A percentile compares a stretch with the other conserved stretches of the same genome.
phyloP scores from a whole-genome alignment of 1,140 invertebrate species.

The Anadara kagoshimensis region DNA sequence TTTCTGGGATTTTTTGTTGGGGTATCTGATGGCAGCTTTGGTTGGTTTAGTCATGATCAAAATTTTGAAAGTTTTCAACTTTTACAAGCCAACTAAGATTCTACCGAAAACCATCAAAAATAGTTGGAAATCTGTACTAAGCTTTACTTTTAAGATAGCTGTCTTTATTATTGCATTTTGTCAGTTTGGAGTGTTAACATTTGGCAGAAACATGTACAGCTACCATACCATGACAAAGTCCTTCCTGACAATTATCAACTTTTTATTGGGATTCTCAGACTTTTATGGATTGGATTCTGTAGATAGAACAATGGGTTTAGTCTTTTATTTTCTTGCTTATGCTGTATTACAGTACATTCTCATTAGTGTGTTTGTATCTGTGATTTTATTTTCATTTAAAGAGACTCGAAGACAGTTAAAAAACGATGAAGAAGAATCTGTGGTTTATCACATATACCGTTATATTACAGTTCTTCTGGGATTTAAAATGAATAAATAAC shows the following conservation, averaged over 20 bases:
- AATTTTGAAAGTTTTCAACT: slow-evolving; percentile 49
- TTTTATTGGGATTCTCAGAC: slow-evolving; percentile 48
- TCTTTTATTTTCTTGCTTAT: slow-evolving; percentile 35
- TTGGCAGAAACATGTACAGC: slow-evolving; percentile 37
- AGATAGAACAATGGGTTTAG: slow-evolving; percentile 40
- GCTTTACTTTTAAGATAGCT: slow-evolving; percentile 34
- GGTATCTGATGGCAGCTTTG: slow-evolving; percentile 48
- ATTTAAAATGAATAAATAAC: too few species aligned
- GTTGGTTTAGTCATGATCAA: slow-evolving; percentile 51
- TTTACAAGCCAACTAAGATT: slow-evolving; percentile 46
- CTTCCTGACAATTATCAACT: slow-evolving; percentile 45
- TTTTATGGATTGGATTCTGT: slow-evolving; percentile 32
- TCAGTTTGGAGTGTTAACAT: slow-evolving; percentile 37
- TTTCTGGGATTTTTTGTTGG: slow-evolving; percentile 46
- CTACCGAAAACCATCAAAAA: slow-evolving; percentile 31
- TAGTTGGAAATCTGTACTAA: slow-evolving; percentile 26
- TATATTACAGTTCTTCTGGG: too few species aligned
- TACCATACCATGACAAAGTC: slow-evolving; percentile 30
- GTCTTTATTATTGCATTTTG: slow-evolving; percentile 39
- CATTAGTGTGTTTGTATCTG: too few species aligned
- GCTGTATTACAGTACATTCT: too few species aligned
- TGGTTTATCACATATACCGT: too few species aligned
- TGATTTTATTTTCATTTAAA: too few species aligned
- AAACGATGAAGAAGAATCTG: too few species aligned
- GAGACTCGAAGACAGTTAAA: too few species aligned